Evolutionary conservation across 2,797 vertebrate species (phyloP), one percentile per base, ranked within the genome.

Genomic region (Chaetodon trifasciatus): DNA sequence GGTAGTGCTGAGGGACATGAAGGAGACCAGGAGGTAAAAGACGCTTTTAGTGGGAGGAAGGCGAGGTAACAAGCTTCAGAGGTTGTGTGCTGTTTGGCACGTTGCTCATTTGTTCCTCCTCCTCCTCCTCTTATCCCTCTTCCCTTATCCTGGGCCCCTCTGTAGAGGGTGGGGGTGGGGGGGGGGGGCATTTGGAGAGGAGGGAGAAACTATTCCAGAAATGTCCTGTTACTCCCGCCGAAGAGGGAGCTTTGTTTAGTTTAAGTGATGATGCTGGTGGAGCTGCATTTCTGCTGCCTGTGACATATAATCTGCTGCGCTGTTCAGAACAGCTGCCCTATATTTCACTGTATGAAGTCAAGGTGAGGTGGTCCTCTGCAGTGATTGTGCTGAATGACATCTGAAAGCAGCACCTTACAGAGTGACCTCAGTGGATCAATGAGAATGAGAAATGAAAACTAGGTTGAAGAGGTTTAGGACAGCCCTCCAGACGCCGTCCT

Each of bases 181-280:
- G 49, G 67, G 72, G 84, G 71, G 82, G 86, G 60, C 80, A 37
- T 84, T 79, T 63, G 53, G 76, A 74, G 88, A 86, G 84, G 85
- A 90, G 91, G 85, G 81, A 85, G 81, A 94, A 94, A 94, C 88
- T 94, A 95, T 95, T 95, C 88, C 90, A 95, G 90, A 93, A 94
- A 96, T 95, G 94, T 94, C 88, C 87, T 68, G 82, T 77, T 90
- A 78, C 79, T 88, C 78, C 79, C 52, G 53, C 81, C 77, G 57
- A 86, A 83, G 82, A 90, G 75, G 61, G n/a, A 3, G 84, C 87
- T 88, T 94, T 93, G 92, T 95, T 95, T 93, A 81, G 87, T 74
- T 88, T 85, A 85, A 60, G 76, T 42, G 58, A 86, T 58, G 85
- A 91, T 56, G 78, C 77, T 6, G 82, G 40, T 2, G 50, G 39